Evolutionary conservation across 2,888 invertebrate species (phyloP), one percentile per base, ranked within the genome.

Genomic region (Pterostichus madidus): DNA sequence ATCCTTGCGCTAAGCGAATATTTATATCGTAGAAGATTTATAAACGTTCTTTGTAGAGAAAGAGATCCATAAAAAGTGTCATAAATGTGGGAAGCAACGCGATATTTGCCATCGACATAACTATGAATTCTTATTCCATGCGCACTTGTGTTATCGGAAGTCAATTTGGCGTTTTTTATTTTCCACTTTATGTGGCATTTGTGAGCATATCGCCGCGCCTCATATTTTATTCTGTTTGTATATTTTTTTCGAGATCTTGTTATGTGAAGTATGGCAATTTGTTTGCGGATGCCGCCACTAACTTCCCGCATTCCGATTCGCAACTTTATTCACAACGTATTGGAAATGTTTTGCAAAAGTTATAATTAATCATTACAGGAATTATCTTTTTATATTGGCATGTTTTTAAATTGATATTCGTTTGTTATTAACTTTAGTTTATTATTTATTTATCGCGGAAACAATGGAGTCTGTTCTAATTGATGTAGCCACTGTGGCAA

Each of bases 81-180:
- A 39, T 39, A 39, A 39, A 2, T 6, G 39, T 8, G 15, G 15
- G 11, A 5, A 11, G 49, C 31, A 46, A 49, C 31, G 49, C 39
- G 75, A 53, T 75, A 53, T 75, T 75, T n/a, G 11, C 52, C 44
- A 68, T 75, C 31, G 49, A 49, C 49, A 75, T 75, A 75, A 53
- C 75, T 52, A 75, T 75, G 75, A 75, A 75, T 75, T 75, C 52
- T 75, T 75, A 75, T 75, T 75, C 75, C 49, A 52, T 31, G 13
- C 75, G 53, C 24, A n/a, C 31, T 24, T 17, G 31, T 75, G 75
- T 75, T 75, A 75, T 75, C 75, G 75, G 75, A 75, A 75, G 49
- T 75, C 75, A 75, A 75, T 75, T 75, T 75, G 75, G 49, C 13
- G 15, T 75, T 75, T 75, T 39, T 75, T 75, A 75, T 75, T 75